A percentile compares a stretch with the other conserved stretches of the same genome.
Conservation (phyloP, 1,140 invertebrate genomes). For the Euura saliciscinereae region DNA sequence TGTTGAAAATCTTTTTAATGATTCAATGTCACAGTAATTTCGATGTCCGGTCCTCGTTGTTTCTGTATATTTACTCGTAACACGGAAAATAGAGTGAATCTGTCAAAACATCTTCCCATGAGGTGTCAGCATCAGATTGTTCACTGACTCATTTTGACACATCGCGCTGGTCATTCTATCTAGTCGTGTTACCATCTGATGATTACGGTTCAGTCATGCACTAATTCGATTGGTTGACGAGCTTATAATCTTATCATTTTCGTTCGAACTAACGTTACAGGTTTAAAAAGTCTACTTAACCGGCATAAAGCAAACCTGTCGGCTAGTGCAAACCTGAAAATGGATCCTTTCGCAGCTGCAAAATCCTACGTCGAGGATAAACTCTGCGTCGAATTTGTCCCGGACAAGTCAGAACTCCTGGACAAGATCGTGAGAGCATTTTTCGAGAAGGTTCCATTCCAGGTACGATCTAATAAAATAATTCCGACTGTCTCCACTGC, state of each 20-base stretch:
- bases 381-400: background rate
- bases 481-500: background rate
- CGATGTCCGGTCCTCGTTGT: too few relatives aligned
- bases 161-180: too few relatives aligned
- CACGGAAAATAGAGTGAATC: too few relatives aligned
- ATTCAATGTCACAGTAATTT: too few relatives aligned
- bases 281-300: background rate
- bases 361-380: constrained; percentile 8
- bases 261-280: background rate
- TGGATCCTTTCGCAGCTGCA: constrained; percentile 5
- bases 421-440: constrained; percentile 5
- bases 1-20: too few relatives aligned
- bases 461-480: background rate
- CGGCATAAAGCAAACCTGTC: background rate
- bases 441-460: constrained; percentile 6
- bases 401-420: background rate
- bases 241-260: background rate
- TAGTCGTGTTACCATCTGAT: background rate
- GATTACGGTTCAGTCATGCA: background rate
- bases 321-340: background rate
- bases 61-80: too few relatives aligned
- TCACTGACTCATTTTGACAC: too few relatives aligned
- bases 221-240: background rate
- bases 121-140: too few relatives aligned
- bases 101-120: too few relatives aligned